phyloP scores from a whole-genome alignment of 1,140 invertebrate species.

The Caenorhabditis inopinata region DNA sequence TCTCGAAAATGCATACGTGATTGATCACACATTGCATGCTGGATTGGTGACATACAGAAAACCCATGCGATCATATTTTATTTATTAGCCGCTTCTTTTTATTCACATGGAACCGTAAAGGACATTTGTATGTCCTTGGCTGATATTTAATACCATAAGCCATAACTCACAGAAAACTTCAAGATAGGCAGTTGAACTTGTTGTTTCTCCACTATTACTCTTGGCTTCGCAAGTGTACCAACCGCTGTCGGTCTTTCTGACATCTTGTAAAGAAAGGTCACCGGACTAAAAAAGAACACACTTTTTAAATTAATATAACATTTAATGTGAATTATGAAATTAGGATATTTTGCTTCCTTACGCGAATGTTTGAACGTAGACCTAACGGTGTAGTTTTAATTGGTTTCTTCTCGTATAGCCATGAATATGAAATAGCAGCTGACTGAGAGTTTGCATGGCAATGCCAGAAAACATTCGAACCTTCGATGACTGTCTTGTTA shows the following conservation, averaged over 20 bases:
- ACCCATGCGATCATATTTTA: neutral
- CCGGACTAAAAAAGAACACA: conserved; percentile 57
- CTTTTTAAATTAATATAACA: neutral
- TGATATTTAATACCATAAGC: neutral
- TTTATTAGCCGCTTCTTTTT: too few relatives aligned
- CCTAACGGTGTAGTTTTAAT: conserved; percentile 47
- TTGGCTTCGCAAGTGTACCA: conserved; percentile 57
- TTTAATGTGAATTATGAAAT: neutral
- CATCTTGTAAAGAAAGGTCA: conserved; percentile 54
- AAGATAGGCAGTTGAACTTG: conserved; percentile 50
- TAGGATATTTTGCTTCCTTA: conserved; percentile 5
- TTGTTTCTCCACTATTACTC: conserved; percentile 42
- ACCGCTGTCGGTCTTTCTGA: conserved; percentile 52
- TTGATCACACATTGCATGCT: too few relatives aligned
- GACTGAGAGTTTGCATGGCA: conserved; percentile 52
- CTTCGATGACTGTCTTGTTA: conserved; percentile 62
- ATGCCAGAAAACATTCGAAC: conserved; percentile 57
- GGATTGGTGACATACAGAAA: neutral
- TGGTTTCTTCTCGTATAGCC: conserved; percentile 50
- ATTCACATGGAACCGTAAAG: neutral
- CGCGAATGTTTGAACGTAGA: conserved; percentile 42
- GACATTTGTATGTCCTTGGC: neutral
- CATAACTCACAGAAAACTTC: conserved; percentile 58
- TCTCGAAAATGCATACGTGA: neutral
- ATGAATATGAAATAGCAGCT: conserved; percentile 49